Conservation (phyloP, 2,113 vertebrate genomes). For the Abramis brama region DNA sequence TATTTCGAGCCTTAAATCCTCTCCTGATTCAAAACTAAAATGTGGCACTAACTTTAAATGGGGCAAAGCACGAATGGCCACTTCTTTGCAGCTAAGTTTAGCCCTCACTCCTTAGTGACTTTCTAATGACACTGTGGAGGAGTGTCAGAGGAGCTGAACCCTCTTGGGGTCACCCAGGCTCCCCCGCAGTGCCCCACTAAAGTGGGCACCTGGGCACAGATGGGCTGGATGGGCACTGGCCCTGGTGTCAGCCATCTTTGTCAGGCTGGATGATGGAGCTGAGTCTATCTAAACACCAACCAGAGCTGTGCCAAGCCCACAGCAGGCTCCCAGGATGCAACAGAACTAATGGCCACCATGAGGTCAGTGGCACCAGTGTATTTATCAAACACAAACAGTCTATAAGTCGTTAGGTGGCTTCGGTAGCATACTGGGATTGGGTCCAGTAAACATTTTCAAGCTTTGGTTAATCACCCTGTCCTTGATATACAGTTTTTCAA, state of each 20-base stretch:
- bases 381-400: conserved; percentile 62
- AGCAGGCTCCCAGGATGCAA: conserved; percentile 67
- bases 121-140: conserved; percentile 62
- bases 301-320: conserved; percentile 80
- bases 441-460: conserved; percentile 49
- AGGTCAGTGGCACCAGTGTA: conserved; percentile 64
- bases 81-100: conserved; percentile 42
- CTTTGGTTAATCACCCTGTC: conserved; percentile 50
- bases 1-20: background rate
- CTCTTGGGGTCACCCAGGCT: conserved; percentile 72
- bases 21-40: background rate
- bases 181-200: conserved; percentile 52
- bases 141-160: conserved; percentile 65
- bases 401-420: conserved; percentile 60
- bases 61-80: background rate
- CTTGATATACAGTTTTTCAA: conserved; percentile 37
- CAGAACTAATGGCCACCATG: conserved; percentile 60
- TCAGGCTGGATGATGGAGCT: conserved; percentile 80
- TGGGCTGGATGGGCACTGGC: conserved; percentile 67
- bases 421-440: conserved; percentile 42
- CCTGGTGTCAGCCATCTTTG: conserved; percentile 77
- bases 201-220: conserved; percentile 76
- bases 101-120: conserved; percentile 62
- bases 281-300: conserved; percentile 72
- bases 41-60: conserved; percentile 28